Evolutionary conservation across 2,797 vertebrate genomes (phyloP), one percentile per base, ranked within the genome.

Genomic region (Myiothlypis coronata): DNA sequence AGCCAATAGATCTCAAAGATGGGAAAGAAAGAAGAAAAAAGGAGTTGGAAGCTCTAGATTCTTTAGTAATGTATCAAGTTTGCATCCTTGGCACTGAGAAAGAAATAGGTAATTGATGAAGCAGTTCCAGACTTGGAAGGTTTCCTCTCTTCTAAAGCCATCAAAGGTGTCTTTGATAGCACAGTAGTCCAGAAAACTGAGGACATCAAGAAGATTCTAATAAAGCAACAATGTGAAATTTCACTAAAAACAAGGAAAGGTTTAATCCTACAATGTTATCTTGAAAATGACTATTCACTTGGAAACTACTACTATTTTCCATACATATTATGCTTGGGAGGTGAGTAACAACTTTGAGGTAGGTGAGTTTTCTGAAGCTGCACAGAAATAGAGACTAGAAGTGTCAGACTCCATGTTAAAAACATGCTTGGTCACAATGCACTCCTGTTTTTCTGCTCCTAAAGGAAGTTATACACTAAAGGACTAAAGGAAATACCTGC

Each of bases 101-200:
- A 86, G 50, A 93, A 95, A 94, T n/a, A 91, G 87, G 70, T 77
- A 94, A 94, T 74, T 93, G 89, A 86, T 90, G 52, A 96, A 89
- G 77, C 74, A 77, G 57, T 64, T 87, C 28, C 90, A 83, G 72
- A 57, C 75, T 89, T 85, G 72, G 69, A 93, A 79, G 59, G 55
- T 87, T 91, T 91, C 80, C 82, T 93, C 85, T 89, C 59, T 92
- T 89, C 70, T 82, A 75, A 94, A 91, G 83, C 83, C 47, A 93
- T 95, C 82, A 92, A 95, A 96, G 70, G 47, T 86, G 78, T 75
- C 89, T 96, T 92, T 94, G 83, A 96, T 39, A 85, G 24, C 52
- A 69, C 47, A 49, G 52, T 26, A 72, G 34, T 72, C 61, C 79
- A 90, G 79, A 91, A 95, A 91, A 76, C 17, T 2, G 6, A 90